Base-by-base conservation (phyloP, 2,888 invertebrate species). In the Neoitamus cyanurus region DNA sequence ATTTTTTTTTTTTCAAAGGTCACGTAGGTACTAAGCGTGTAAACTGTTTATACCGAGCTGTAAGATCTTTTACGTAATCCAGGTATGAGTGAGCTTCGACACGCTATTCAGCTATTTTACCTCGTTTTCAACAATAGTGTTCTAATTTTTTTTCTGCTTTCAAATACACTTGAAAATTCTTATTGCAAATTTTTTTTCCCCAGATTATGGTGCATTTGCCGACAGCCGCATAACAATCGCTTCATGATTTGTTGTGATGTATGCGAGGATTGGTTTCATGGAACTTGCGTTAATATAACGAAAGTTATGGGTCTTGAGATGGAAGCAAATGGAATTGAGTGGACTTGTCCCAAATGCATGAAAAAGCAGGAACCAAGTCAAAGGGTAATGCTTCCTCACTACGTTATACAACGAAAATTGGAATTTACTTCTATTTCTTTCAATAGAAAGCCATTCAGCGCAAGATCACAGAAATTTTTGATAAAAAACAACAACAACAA, bases 191-290 rank as follows among this genome's bases (percentile, higher is more conserved):
- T 4, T n/a, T 73, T 31, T 1, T 25, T 42, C 13, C 0, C 11
- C 87, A 94, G 97, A 89, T 92, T 98, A 83, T 98, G 98, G 98
- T 98, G 98, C 90, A 96, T 98, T 89, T 98, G 98, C 90, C 95
- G 95, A 88, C 97, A 97, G 89, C 98, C 98, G 0, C 98, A 98
- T 90, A 97, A 98, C 89, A 97, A 98, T 91, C 93, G 98, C 83
- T 98, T 99, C 90, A 99, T 99, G 98, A 98, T 98, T 88, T 97
- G 97, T 90, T 99, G 99, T 90, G 98, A 99, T 91, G 94, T 94
- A 13, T 99, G 98, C 90, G 97, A 97, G 90, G 98, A 98, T 90
- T 99, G 98, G 98, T 99, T 97, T 90, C 98, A 99, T 90, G 98
- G 98, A n/a, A 97, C 96, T 89, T 99, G 98, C 92, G 98, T 99